Evolutionary conservation across 1,140 invertebrate species (phyloP), one percentile per base, ranked within the genome.

Genomic region (Camponotus vicinus): DNA sequence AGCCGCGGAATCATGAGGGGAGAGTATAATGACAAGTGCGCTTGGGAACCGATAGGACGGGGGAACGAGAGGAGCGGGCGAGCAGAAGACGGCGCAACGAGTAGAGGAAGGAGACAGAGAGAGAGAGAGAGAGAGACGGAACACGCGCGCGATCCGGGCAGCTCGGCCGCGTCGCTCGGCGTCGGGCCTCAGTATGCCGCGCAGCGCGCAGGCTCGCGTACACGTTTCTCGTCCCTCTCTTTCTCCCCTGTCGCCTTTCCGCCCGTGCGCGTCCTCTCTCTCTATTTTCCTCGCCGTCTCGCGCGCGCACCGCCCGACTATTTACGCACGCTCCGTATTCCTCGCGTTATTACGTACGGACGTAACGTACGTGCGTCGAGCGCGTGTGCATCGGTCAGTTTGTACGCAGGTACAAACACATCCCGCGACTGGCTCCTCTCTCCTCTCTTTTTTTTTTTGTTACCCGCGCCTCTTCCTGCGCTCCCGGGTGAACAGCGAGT

Each of bases 151-250:
- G 89, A 88, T 76, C 88, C 89, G 88, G 87, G 89, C 88, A 73
- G 92, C 84, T 89, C 85, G 88, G 87, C 75, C 79, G 88, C 89
- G 90, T 85, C 89, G 89, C 86, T 90, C 90, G 88, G 79, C 83
- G 21, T 59, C 79, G 55, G 42, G 57, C 66, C 66, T 94, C 93
- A 94, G 94, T 94, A 91, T 90, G 93, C 92, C 87, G 93, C 91
- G 91, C 90, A 94, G 92, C 94, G 94, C 94, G 94, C 94, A 95
- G 93, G 93, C 93, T 92, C 93, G 93, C 91, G 90, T 91, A 93
- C 90, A 91, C 86, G 90, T 87, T 11, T 37, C 75, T 75, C 55
- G 55, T 73, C 4, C 21, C 52, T 21, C 69, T 42, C 49, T 21
- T 18, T 75, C 77, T 67, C 8, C 3, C 67, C 40, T 45, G 27